Percentiles rank a stretch among this genome's conserved stretches.
Conservation (phyloP, 2,113 vertebrate species). For the Neogale vison region DNA sequence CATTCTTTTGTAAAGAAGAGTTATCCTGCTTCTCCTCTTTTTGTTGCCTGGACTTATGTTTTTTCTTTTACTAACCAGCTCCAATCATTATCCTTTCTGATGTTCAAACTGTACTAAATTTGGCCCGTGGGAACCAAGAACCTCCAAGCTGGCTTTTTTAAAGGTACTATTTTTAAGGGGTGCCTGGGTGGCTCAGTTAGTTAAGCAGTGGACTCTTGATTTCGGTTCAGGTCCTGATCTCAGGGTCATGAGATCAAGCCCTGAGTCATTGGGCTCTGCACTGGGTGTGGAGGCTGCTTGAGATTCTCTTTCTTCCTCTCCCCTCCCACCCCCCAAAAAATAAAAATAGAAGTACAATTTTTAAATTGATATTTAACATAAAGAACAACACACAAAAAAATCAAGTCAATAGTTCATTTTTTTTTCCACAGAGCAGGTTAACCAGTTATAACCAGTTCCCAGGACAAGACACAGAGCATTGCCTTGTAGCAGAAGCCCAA, state of each 20-base stretch:
- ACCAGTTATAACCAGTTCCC: background rate
- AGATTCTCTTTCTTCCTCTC: background rate
- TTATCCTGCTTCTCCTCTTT: background rate
- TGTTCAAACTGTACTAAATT: background rate
- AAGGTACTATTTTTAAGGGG: background rate
- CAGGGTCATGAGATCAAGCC: background rate
- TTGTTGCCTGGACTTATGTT: background rate
- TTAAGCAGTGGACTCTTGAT: background rate
- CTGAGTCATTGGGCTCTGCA: fast-evolving
- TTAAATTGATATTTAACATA: background rate
- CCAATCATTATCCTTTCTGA: background rate
- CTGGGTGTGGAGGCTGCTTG: background rate
- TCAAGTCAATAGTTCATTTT: background rate
- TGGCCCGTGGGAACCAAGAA: background rate
- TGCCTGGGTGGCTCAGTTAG: background rate
- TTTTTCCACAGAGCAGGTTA: background rate
- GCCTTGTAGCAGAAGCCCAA: background rate
- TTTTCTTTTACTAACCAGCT: constrained; percentile 24
- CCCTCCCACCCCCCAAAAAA: background rate
- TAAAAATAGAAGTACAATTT: background rate
- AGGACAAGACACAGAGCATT: background rate
- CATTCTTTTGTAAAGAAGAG: background rate
- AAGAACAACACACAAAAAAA: constrained; percentile 7
- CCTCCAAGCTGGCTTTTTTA: background rate
- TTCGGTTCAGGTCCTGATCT: background rate